Evolutionary conservation across 37 sponge, comb jelly and placozoan species (phyloP), one percentile per base, ranked within the genome.

Genomic region (Cladorhizidae sp.): DNA sequence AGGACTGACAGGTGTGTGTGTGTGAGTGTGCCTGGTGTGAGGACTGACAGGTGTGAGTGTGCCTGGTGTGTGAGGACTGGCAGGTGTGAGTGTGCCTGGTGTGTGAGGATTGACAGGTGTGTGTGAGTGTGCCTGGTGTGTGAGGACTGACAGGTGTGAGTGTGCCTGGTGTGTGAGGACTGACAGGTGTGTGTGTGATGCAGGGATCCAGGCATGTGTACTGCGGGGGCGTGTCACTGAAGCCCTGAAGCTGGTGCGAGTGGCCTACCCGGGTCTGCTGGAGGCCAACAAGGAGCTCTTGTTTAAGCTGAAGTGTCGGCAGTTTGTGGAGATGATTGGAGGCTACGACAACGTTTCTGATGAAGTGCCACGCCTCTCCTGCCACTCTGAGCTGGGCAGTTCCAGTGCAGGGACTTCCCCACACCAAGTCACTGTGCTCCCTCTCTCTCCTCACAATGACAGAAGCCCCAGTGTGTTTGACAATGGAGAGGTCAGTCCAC

Each of bases 321-420:
- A 94, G 69, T 98, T 98, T 83, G 87, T 98, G 23, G 99, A 98
- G 79, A 90, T 92, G 88, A 84, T 98, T 17, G 75, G 81, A 59
- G 96, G 96, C 7, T 81, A 71, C 80, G 96, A 96, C 76, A 81
- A 28, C 31, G 20, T 71, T 18, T 36, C 74, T 29, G 31, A 69
- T n/a, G 50, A 29, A 9, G 71, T 80, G 76, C 81, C 86, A 56
- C 70, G 61, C 21, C 75, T 81, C 68, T 80, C 85, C 12, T 77
- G 80, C 65, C 82, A 79, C 73, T 79, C 75, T 57, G 87, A 86
- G 43, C 67, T 86, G 81, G 78, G 79, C n/a, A 58, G 76, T 33
- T 78, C 85, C 57, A 86, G 68, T 74, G 37, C 22, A 41, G 83
- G 62, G 11, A 40, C 83, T 23, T 58, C 81, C 41, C 35, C 50